Evolutionary conservation across 2,888 invertebrate species (phyloP), one percentile per base, ranked within the genome.

Genomic region (Cistogaster globosa): DNA sequence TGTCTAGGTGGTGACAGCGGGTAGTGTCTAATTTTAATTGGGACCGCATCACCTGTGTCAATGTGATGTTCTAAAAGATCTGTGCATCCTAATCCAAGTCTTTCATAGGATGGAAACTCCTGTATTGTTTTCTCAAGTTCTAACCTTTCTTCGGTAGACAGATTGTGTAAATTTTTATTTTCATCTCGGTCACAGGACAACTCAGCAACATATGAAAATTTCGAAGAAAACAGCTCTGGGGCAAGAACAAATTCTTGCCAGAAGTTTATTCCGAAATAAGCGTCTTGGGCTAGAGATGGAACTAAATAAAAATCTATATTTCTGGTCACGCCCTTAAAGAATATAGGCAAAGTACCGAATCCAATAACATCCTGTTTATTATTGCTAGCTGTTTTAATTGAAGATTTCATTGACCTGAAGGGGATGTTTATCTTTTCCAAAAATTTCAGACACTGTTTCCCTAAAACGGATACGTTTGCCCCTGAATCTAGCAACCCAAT

Each of bases 211-310:
- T 60, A 9, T 9, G 36, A 9, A 1, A 9, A 1, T 6, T 1
- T 55, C 12, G 11, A 1, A 7, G 68, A 69, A 7, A 79, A 57
- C 11, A 78, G 18, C 9, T 69, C 62, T 1, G 68, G 62, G 1
- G 63, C 69, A 0, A 69, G 12, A 0, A 62, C 62, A 38, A 77
- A 77, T n/a, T 68, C 51, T 7, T 53, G 53, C 77, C 77, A 77
- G 53, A 76, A 77, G 38, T 77, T 32, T 0, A 60, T 58, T 1
- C 76, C 76, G n/a, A 67, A 51, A 11, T 67, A 76, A 12, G 58
- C 48, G 9, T 42, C 18, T 18, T 77, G 38, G 5, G 14, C 26
- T 7, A 78, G 22, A 1, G 69, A 45, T 1, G 78, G 63, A 18
- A 55, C 69, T 36, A 78, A 48, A 26, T 69, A 78, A 55, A 78